Evolutionary conservation across 2,888 invertebrate species (phyloP), one percentile per base, ranked within the genome.

Genomic region (Fragum whitleyi): DNA sequence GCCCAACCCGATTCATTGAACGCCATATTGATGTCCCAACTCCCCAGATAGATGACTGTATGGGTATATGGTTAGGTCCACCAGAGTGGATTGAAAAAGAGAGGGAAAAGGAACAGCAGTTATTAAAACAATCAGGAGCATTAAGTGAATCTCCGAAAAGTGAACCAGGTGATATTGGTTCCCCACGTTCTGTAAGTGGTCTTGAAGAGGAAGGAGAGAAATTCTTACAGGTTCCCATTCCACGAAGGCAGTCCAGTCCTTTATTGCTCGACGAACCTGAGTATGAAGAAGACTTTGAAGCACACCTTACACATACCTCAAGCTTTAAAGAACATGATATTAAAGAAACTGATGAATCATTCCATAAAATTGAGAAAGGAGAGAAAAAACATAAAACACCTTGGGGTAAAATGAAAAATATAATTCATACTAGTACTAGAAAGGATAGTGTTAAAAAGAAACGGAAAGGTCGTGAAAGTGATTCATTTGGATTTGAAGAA

Each of bases 321-420:
- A 92, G 92, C 77, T 91, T 87, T 81, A 91, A 90, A 81, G 89
- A 87, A 16, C 72, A 71, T 29, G 81, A 84, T 19, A 57, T 71
- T 16, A 86, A 84, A 59, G 79, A 84, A 57, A 62, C 39, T 29
- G 78, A 81, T 32, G 82, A 85, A 59, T 53, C 76, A 71, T 81
- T 81, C 71, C 87, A 86, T 53, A 88, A 87, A 79, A 77, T 74
- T 19, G 91, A 90, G 57, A 92, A 91, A 78, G 79, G 78, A 23
- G 91, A 90, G 76, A 92, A 91, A 81, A 69, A 86, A 47, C 89
- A 90, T 92, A 96, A 96, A 91, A 96, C 96, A n/a, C 96, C 96
- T 0, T 97, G 97, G 96, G 96, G 96, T 0, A 96, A 96, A 93
- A 96, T 97, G 95, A 96, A 96, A 83, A 96, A 96, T 90, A 96